Evolutionary conservation across 2,797 vertebrate genomes (phyloP), one percentile per base, ranked within the genome.

Genomic region (Darevskia nairensis): DNA sequence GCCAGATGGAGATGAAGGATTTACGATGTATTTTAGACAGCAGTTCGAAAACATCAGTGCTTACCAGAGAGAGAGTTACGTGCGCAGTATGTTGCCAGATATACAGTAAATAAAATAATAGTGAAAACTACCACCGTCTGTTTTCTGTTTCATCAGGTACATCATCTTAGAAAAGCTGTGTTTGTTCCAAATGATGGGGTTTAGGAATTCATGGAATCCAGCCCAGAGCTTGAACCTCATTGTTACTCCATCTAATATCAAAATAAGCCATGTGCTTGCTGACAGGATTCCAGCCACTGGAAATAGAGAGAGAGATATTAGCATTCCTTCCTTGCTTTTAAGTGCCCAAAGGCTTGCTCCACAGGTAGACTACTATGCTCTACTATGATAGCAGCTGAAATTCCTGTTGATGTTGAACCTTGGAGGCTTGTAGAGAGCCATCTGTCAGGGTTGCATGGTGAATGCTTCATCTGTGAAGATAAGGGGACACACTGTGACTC

Each of bases 1-100:
- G 75, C 81, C 74, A 88, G 74, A 88, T 88, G 81, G 81, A 88
- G 74, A 88, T 71, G 81, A 84, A 79, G 46, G 35, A 77, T 78
- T 79, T 78, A 84, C 79, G 32, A 69, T 41, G 19, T 50, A 25
- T 77, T 77, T 83, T 69, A 46, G 87, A 78, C 69, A 78, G 27
- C 81, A 78, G 29, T 69, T 77, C 71, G 74, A 88, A 84, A 79
- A 61, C 75, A 84, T 84, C 75, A 88, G 81, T 19, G n/a, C 29
- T 78, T 50, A 79, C 64, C 19, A 71, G 61, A 59, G 21, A 61
- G 32, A 61, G 72, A 71, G 71, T 17, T 66, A 29, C 59, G 32
- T 13, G 72, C 32, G 23, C 35, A 41, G 69, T 88, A 23, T 59
- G 29, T 71, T 88, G 44, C 61, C 39, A 59, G 74, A 69, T 84